Conservation (phyloP, 92 coral and sea anemone genomes). For the Phenganax subtilis region DNA sequence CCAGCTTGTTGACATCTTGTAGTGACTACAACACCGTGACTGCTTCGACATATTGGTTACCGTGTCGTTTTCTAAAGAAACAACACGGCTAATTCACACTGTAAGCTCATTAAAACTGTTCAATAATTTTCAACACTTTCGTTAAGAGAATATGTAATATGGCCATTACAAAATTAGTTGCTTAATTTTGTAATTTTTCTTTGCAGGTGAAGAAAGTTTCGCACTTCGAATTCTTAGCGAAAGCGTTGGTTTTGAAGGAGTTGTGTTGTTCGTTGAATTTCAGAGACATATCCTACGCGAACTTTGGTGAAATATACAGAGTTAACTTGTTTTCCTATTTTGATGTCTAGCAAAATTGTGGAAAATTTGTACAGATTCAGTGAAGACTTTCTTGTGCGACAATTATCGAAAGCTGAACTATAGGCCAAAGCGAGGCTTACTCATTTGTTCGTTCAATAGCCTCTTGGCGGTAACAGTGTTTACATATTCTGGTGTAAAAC, state of each 20-base stretch:
- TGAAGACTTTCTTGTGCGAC: background rate
- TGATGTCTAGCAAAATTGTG: background rate
- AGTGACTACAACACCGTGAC: slow-evolving; percentile 11
- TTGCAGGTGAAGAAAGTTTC: slow-evolving; percentile 5
- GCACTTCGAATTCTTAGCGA: background rate
- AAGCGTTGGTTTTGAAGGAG: background rate
- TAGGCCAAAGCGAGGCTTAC: background rate
- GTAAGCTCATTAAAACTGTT: slow-evolving; percentile 23
- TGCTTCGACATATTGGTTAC: background rate
- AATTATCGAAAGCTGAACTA: background rate
- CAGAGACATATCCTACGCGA: no score
- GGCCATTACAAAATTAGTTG: background rate
- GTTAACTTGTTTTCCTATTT: background rate
- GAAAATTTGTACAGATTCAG: background rate
- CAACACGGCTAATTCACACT: background rate
- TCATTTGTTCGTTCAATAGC: background rate
- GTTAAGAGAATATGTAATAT: background rate
- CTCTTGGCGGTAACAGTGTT: background rate
- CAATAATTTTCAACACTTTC: slow-evolving; percentile 3
- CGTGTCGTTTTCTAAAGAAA: slow-evolving; percentile 8
- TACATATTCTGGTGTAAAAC: background rate
- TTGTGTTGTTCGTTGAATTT: background rate
- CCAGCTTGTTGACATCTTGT: background rate
- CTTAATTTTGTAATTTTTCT: slow-evolving; percentile 11
- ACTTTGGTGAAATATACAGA: background rate